These are phyloP conservation scores for Ochotona princeps DNA, from an alignment of 2,113 vertebrate genomes.

Conservation along the genomic window DNA sequence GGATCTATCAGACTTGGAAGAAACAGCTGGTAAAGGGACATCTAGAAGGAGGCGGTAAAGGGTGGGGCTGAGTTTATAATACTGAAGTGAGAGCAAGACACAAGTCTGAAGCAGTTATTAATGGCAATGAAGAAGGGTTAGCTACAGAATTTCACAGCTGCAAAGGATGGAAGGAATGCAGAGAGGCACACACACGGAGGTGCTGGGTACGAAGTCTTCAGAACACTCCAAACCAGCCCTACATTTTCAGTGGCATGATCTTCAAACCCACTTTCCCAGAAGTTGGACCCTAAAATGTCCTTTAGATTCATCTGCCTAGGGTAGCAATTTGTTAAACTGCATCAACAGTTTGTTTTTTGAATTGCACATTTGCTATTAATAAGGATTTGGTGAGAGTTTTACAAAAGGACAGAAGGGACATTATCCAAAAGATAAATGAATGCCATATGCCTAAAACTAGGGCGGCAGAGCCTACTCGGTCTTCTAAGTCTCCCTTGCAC, in stretches of 20 bases:
- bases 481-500: background rate
- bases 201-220: background rate
- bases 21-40: conserved; percentile 3
- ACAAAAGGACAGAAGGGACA: conserved; percentile 37
- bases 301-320: conserved; percentile 44
- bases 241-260: background rate
- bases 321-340: conserved; percentile 38
- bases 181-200: background rate
- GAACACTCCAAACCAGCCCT: background rate
- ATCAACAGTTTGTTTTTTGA: conserved; percentile 56
- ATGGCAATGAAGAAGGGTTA: conserved; percentile 27
- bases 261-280: conserved; percentile 57
- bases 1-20: background rate
- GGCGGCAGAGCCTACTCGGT: background rate
- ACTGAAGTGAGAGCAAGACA: background rate
- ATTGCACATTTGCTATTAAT: conserved; percentile 59
- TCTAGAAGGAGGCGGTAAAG: background rate
- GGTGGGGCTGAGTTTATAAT: background rate
- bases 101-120: conserved; percentile 40
- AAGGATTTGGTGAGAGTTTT: conserved; percentile 53
- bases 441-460: conserved; percentile 30
- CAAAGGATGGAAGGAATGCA: background rate
- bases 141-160: background rate
- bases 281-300: conserved; percentile 37
- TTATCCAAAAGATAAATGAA: conserved; percentile 53